Conservation (phyloP, 2,797 vertebrate genomes). For the Aphelocoma californica region DNA sequence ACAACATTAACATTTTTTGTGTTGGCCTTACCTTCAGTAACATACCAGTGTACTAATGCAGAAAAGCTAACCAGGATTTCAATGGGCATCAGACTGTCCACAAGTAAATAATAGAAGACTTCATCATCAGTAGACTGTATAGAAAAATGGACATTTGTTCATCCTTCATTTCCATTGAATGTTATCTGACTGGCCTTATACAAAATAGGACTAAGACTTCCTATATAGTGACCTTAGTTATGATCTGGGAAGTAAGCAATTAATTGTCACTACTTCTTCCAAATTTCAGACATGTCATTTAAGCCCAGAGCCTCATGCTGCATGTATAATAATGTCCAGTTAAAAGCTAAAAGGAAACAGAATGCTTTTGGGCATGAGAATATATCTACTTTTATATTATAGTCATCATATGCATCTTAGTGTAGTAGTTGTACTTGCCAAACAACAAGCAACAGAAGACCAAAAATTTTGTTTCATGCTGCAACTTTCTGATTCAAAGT, state of each 20-base stretch:
- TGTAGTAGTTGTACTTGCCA: not conserved
- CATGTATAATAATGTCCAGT: not conserved
- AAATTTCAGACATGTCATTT: not conserved
- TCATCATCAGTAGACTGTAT: constrained; percentile 77
- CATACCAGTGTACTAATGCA: constrained; percentile 82
- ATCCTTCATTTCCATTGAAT: not conserved
- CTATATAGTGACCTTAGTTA: not conserved
- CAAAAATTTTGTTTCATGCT: not conserved
- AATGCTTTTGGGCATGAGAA: not conserved
- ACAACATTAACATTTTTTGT: constrained; percentile 17
- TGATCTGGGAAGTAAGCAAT: not conserved
- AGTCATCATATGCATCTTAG: not conserved
- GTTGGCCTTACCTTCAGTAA: constrained; percentile 70
- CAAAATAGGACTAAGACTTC: not conserved
- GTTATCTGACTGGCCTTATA: not conserved
- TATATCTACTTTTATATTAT: not conserved
- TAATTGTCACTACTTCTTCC: not conserved
- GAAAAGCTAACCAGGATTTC: constrained; percentile 90
- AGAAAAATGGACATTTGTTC: not conserved
- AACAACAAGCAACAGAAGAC: not conserved
- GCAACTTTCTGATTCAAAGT: not conserved
- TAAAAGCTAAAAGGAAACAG: not conserved
- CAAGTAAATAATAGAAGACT: constrained; percentile 82
- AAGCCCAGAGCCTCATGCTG: not conserved
- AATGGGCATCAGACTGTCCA: constrained; percentile 84